Base-by-base conservation (phyloP, 1,140 invertebrate species). In the Drosophila pandora region DNA sequence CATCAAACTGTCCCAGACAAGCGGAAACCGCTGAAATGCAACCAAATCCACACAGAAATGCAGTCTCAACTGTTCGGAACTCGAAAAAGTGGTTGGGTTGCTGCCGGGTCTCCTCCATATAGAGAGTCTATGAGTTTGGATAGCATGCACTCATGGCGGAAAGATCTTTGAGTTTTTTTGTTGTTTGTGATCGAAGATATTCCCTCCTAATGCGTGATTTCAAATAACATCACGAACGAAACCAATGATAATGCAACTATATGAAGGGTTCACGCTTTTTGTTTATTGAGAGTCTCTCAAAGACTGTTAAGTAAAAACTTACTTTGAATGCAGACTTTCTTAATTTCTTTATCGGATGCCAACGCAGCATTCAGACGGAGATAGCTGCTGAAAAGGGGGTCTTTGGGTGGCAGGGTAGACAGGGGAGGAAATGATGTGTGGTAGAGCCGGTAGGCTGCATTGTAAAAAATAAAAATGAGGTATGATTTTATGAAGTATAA, bases 291-390 rank as follows among this genome's bases (percentile, higher is more conserved):
- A 65, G 62, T 32, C 63, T 32, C 63, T 63, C 25, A 22, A 59
- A 30, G 30, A 48, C 28, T 17, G 21, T 34, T 34, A 32, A 65
- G 39, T 32, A 47, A 65, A 69, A 39, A 67, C 48, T 62, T 43
- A 68, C 60, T 83, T 73, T 67, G 79, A 54, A 17, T 68, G 65
- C 41, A 30, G 60, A 83, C 79, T 83, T 82, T 82, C 79, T 70
- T 67, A 25, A 65, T 65, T 65, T 65, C 58, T 65, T 65, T 32
- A 13, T 57, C 61, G 34, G 43, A 47, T 52, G 37, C 41, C 54
- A 57, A 69, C 59, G 48, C 71, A 65, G 50, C 45, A 61, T 63
- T 75, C 39, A 43, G 54, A 39, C 53, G 62, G 53, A 28, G 25
- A 28, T 34, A n/a, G 22, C 52, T 62, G 23, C 22, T 54, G 28